Conservation (phyloP, 2,888 invertebrate genomes). For the Zhengitettix transpicula region DNA sequence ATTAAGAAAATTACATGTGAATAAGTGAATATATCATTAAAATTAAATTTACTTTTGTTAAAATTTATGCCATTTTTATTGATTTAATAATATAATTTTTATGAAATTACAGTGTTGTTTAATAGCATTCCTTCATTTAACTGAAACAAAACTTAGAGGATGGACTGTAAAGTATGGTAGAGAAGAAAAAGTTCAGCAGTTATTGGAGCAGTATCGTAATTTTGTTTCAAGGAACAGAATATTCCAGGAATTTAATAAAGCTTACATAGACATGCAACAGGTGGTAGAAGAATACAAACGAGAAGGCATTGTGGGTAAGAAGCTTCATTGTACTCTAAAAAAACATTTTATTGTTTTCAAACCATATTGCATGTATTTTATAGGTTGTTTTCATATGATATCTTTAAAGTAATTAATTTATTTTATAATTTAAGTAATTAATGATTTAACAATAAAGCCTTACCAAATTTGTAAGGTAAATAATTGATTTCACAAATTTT, state of each 20-base stretch:
- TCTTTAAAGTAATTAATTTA: not conserved
- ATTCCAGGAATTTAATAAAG: conserved; percentile 86
- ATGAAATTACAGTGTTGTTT: conserved; percentile 51
- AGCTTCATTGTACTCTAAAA: not conserved
- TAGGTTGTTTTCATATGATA: too few species aligned
- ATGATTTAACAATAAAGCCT: not conserved
- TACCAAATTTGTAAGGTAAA: too few species aligned
- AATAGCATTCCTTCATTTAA: conserved; percentile 76
- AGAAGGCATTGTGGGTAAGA: conserved; percentile 62
- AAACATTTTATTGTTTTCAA: too few species aligned
- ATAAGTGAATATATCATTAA: not conserved
- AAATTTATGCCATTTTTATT: not conserved
- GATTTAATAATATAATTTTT: conserved; percentile 7
- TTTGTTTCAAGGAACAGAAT: conserved; percentile 85
- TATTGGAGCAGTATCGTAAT: conserved; percentile 77
- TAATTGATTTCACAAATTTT: too few species aligned
- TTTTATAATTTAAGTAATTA: not conserved
- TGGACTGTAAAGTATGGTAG: conserved; percentile 85
- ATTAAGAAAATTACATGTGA: not conserved
- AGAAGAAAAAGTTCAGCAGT: conserved; percentile 63
- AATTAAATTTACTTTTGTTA: too few species aligned
- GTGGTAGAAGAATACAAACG: conserved; percentile 80
- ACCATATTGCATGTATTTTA: too few species aligned
- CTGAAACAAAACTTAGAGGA: conserved; percentile 71
- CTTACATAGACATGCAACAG: conserved; percentile 80